Percentiles rank a stretch among this genome's conserved stretches.
Conservation (phyloP, 1,140 invertebrate genomes). For the Pogonomyrmex californicus region DNA sequence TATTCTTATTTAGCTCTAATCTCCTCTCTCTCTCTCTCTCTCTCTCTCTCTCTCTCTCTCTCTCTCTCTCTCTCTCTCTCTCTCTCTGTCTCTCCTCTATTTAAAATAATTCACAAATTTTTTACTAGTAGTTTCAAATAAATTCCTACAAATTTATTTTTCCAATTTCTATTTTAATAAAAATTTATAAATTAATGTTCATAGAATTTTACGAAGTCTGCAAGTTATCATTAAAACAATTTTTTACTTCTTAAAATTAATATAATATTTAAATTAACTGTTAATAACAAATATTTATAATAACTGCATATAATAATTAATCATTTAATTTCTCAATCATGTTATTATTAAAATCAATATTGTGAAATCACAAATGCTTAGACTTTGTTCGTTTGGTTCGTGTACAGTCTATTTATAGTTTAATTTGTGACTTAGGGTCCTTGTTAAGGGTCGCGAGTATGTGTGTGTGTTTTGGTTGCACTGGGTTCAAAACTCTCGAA, state of each 20-base stretch:
- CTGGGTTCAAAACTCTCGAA: constrained; percentile 69
- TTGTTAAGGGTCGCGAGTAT: constrained; percentile 82
- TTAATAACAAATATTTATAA: neutral
- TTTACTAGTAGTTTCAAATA: neutral
- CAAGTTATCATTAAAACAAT: neutral
- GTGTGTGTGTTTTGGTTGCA: constrained; percentile 81
- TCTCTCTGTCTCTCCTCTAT: too few species aligned
- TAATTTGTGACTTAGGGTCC: constrained; percentile 83
- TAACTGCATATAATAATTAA: neutral
- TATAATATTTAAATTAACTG: neutral
- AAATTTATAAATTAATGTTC: neutral
- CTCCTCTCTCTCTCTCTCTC: neutral
- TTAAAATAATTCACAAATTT: neutral
- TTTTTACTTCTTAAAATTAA: neutral
- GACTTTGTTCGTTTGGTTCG: constrained; percentile 73
- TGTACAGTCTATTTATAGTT: constrained; percentile 84
- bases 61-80: too few species aligned
- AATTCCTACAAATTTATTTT: neutral
- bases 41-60: too few species aligned
- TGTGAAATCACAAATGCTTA: constrained; percentile 60
- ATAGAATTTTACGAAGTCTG: neutral
- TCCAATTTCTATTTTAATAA: neutral
- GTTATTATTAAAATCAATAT: neutral
- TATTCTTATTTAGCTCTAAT: neutral
- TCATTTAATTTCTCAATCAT: neutral